Evolutionary conservation across 1,140 invertebrate genomes (phyloP).

Genomic region (Lineus longissimus): DNA sequence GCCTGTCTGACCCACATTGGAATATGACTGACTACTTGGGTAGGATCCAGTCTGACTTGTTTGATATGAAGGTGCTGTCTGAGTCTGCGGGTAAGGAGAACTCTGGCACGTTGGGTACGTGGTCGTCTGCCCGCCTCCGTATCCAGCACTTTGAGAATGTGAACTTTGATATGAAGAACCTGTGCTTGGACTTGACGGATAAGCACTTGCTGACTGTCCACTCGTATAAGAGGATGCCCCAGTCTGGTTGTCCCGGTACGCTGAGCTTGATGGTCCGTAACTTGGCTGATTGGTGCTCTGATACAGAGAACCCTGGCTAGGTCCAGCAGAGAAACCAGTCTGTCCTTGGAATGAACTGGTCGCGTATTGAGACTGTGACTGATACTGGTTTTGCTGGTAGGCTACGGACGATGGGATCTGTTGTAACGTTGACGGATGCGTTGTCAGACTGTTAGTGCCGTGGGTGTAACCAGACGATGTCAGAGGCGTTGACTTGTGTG

Average conservation of each 20-base stretch:
- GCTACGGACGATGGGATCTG: background rate
- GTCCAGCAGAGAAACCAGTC: constrained; percentile 25
- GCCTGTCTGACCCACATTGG: background rate
- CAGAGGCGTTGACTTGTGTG: constrained; percentile 24
- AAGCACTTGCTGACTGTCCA: background rate
- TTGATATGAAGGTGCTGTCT: too few relatives aligned
- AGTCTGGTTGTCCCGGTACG: background rate
- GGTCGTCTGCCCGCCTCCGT: too few relatives aligned
- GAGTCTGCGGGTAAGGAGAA: too few relatives aligned
- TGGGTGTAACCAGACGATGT: constrained; percentile 20
- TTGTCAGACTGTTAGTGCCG: constrained; percentile 16
- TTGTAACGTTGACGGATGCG: background rate
- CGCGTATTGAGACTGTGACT: constrained; percentile 17
- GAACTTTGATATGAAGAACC: too few relatives aligned
- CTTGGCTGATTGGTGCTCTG: constrained; percentile 10
- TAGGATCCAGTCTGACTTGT: too few relatives aligned
- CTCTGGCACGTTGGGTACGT: too few relatives aligned
- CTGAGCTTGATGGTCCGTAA: constrained; percentile 12
- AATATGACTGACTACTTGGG: too few relatives aligned
- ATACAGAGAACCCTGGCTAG: constrained; percentile 24
- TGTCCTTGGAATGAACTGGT: constrained; percentile 33
- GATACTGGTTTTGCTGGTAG: constrained; percentile 19
- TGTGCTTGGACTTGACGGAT: too few relatives aligned
- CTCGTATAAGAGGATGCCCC: constrained; percentile 9
- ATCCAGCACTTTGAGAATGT: too few relatives aligned